Conservation (phyloP, 1,140 invertebrate species). For the Drosophila ohnishii region DNA sequence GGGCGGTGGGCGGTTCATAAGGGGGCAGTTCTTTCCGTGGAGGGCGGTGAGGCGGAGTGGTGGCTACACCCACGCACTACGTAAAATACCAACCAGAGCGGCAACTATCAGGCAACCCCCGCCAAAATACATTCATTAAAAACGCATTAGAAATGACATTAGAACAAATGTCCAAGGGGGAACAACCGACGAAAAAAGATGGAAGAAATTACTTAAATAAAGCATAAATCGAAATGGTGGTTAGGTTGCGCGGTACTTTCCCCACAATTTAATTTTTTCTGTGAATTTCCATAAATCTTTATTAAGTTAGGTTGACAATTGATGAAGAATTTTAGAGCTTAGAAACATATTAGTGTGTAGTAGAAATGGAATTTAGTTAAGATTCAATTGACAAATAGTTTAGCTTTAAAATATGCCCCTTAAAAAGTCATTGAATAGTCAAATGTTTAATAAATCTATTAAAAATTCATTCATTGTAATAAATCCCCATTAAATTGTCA, state of each 20-base stretch:
- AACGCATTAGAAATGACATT: slow-evolving; percentile 82
- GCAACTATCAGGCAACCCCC: slow-evolving; percentile 9
- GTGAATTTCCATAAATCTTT: slow-evolving; percentile 11
- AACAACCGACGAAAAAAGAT: slow-evolving; percentile 38
- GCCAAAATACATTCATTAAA: slow-evolving; percentile 74
- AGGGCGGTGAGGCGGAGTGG: background rate
- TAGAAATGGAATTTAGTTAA: background rate
- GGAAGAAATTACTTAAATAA: slow-evolving; percentile 66
- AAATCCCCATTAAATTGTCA: background rate
- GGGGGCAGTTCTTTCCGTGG: background rate
- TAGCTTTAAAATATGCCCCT: background rate
- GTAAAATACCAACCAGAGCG: slow-evolving; percentile 27
- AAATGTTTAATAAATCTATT: background rate
- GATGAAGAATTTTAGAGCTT: background rate
- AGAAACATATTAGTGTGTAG: background rate
- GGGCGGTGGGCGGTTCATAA: slow-evolving; percentile 37
- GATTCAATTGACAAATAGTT: background rate
- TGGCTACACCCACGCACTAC: slow-evolving; percentile 7
- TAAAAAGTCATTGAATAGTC: background rate
- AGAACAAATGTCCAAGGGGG: slow-evolving; percentile 66
- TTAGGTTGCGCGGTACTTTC: background rate
- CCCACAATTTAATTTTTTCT: too few relatives aligned
- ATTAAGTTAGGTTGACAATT: background rate
- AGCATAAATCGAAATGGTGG: slow-evolving; percentile 53
- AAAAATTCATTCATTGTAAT: background rate